A percentile compares a stretch with the other conserved stretches of the same genome.
These are phyloP conservation scores for Corbicula japonica DNA, from an alignment of 2,888 invertebrate species.

Conservation along the genomic window DNA sequence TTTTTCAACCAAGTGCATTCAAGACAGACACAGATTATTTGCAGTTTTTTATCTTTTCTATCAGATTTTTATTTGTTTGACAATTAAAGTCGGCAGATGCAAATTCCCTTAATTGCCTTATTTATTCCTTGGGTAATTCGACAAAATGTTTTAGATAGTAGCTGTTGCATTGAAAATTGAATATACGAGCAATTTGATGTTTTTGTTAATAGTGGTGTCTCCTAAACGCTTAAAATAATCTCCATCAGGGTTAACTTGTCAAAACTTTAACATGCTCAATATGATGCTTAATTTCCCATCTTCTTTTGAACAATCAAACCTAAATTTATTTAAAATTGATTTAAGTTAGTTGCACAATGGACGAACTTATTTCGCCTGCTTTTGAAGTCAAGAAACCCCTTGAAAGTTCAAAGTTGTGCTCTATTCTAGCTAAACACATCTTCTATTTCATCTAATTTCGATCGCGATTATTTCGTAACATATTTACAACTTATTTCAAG, in stretches of 20 bases:
- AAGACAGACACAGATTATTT: too few species aligned
- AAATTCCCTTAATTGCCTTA: too few species aligned
- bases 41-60: too few species aligned
- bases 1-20: too few species aligned
- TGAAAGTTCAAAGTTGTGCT: conserved; percentile 28
- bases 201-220: not conserved
- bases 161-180: too few species aligned
- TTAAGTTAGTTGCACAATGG: conserved; percentile 41
- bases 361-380: conserved; percentile 47
- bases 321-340: conserved; percentile 44
- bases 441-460: conserved; percentile 19
- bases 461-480: conserved; percentile 30
- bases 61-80: too few species aligned
- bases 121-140: too few species aligned
- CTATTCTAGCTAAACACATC: conserved; percentile 4
- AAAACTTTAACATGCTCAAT: conserved; percentile 20
- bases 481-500: conserved; percentile 11
- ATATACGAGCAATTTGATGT: conserved; percentile 20
- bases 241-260: not conserved
- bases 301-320: conserved; percentile 37
- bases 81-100: too few species aligned
- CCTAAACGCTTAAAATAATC: not conserved
- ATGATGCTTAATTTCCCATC: conserved; percentile 17
- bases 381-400: conserved; percentile 34
- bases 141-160: too few species aligned